Evolutionary conservation across 2,888 invertebrate species (phyloP).

Genomic region (Gastracanthus pulcherrimus): DNA sequence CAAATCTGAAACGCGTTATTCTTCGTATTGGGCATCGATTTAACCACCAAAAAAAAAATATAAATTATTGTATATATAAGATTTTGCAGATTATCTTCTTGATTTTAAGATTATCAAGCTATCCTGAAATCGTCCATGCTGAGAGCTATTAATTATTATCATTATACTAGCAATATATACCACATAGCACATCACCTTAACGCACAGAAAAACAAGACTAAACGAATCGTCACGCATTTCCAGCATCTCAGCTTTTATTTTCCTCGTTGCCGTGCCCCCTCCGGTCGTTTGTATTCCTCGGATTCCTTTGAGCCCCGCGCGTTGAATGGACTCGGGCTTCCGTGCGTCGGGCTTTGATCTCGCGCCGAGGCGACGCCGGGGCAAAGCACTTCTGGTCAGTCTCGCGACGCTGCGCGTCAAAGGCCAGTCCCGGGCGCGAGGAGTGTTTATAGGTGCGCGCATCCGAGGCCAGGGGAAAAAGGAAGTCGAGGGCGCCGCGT

Average conservation of each 20-base stretch:
- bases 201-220: neutral
- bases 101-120: too few relatives aligned
- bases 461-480: neutral
- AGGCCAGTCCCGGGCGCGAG: neutral
- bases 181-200: neutral
- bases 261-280: neutral
- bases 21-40: too few relatives aligned
- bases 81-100: too few relatives aligned
- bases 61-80: too few relatives aligned
- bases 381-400: constrained; percentile 8
- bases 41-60: too few relatives aligned
- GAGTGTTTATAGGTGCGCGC: neutral
- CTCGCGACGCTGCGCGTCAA: constrained; percentile 3
- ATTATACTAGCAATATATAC: too few relatives aligned
- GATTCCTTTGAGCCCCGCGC: neutral
- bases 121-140: too few relatives aligned
- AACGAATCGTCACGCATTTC: neutral
- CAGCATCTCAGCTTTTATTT: neutral
- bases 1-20: too few relatives aligned
- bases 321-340: neutral
- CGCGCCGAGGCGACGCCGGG: too few relatives aligned
- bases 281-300: neutral
- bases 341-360: constrained; percentile 22
- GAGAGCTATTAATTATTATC: too few relatives aligned
- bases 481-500: constrained; percentile 4